Evolutionary conservation across 1,140 invertebrate genomes (phyloP).

Genomic region (Apolygus lucorum): DNA sequence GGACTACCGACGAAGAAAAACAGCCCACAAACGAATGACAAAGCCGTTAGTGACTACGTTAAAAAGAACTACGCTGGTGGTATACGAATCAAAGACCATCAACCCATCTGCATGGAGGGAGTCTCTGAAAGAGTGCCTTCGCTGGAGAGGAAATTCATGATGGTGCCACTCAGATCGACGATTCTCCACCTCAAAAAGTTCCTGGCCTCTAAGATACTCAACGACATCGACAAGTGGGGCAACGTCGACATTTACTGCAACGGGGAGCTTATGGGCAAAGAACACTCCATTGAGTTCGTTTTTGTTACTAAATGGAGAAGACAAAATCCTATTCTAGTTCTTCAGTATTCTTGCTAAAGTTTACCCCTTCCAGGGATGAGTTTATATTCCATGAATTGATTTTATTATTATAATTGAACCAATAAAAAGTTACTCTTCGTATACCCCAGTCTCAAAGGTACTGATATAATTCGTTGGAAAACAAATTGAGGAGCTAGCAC

Average conservation of each 20-base stretch:
- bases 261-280: constrained; percentile 94
- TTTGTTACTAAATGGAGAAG: constrained; percentile 96
- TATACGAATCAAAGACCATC: constrained; percentile 91
- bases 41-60: constrained; percentile 48
- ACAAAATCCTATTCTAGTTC: constrained; percentile 72
- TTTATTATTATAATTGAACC: too few species aligned
- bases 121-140: constrained; percentile 73
- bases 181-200: constrained; percentile 96
- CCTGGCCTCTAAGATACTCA: constrained; percentile 89
- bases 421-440: too few species aligned
- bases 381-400: too few species aligned
- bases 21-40: constrained; percentile 56
- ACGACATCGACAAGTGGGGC: constrained; percentile 83
- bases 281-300: constrained; percentile 97
- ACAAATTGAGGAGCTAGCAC: too few species aligned
- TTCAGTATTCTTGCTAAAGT: constrained; percentile 57
- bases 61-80: constrained; percentile 71
- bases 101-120: constrained; percentile 82
- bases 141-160: constrained; percentile 78
- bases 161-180: constrained; percentile 90
- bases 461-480: too few species aligned
- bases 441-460: too few species aligned
- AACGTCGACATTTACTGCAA: constrained; percentile 98
- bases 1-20: constrained; percentile 83
- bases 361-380: too few species aligned